phyloP scores from a whole-genome alignment of 1,140 invertebrate genomes.

The Lasioglossum baleicum region DNA sequence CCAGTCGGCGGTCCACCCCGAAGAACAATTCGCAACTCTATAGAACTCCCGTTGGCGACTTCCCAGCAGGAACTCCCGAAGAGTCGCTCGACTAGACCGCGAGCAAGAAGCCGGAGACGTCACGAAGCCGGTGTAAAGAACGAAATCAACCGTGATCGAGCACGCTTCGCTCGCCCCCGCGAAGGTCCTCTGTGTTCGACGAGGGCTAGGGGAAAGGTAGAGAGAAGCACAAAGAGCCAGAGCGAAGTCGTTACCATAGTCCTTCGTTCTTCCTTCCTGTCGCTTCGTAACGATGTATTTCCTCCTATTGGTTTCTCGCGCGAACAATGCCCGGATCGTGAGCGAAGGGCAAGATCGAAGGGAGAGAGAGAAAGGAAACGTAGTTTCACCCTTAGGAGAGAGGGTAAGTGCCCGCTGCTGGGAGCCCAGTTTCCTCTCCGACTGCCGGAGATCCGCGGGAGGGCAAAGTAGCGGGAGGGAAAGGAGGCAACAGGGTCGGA shows the following conservation, averaged over 20 bases:
- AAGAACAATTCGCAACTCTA: neutral
- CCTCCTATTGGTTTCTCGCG: conserved; percentile 73
- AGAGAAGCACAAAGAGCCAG: conserved; percentile 40
- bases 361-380: conserved; percentile 22
- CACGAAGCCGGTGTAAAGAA: conserved; percentile 30
- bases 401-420: conserved; percentile 27
- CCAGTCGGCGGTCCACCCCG: neutral
- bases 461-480: neutral
- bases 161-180: neutral
- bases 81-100: conserved; percentile 2
- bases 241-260: conserved; percentile 56
- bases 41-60: neutral
- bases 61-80: neutral
- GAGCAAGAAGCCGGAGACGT: neutral
- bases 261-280: conserved; percentile 66
- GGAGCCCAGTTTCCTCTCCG: conserved; percentile 29
- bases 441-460: conserved; percentile 13
- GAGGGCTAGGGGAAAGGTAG: conserved; percentile 3
- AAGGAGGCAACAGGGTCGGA: conserved; percentile 70
- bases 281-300: conserved; percentile 74
- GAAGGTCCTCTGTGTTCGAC: neutral
- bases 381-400: neutral
- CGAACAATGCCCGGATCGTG: conserved; percentile 67
- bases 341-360: conserved; percentile 32
- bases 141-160: conserved; percentile 62